Conservation (phyloP, 1,140 invertebrate genomes). For the Caenorhabditis briggsae region DNA sequence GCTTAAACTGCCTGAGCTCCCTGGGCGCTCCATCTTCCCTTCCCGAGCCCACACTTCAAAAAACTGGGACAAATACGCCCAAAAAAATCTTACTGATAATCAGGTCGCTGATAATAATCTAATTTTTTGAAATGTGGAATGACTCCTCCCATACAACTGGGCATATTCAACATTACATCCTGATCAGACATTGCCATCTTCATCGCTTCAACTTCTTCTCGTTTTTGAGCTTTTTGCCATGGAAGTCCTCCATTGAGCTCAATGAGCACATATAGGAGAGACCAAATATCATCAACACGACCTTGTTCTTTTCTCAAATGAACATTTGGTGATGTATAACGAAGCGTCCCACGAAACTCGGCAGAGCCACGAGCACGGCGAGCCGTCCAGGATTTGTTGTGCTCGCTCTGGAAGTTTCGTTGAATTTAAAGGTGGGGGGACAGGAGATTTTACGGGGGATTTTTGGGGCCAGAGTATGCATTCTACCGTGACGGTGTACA, state of each 20-base stretch:
- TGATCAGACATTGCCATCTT: slow-evolving; percentile 66
- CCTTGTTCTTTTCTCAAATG: slow-evolving; percentile 69
- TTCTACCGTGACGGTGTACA: no score
- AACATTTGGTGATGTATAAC: slow-evolving; percentile 71
- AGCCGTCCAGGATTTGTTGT: slow-evolving; percentile 61
- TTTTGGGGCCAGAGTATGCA: no score
- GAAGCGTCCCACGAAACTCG: slow-evolving; percentile 71
- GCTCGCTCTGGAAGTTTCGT: slow-evolving; percentile 45
- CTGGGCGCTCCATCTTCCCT: background rate
- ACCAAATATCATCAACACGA: slow-evolving; percentile 70
- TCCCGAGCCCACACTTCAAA: no score
- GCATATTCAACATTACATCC: slow-evolving; percentile 65
- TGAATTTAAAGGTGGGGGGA: no score
- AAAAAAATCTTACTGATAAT: slow-evolving; percentile 58
- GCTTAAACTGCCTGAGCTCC: no score
- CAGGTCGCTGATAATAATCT: slow-evolving; percentile 62
- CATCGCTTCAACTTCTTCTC: slow-evolving; percentile 60
- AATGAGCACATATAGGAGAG: slow-evolving; percentile 70
- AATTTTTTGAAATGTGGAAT: slow-evolving; percentile 19
- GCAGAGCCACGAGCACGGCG: slow-evolving; percentile 67
- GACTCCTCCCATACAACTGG: background rate
- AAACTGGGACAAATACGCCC: no score
- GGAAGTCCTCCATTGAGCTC: slow-evolving; percentile 72
- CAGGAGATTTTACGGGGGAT: no score
- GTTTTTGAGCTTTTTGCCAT: slow-evolving; percentile 68